phyloP scores from a whole-genome alignment of 1,140 invertebrate species.

The Lepidostoma basale region DNA sequence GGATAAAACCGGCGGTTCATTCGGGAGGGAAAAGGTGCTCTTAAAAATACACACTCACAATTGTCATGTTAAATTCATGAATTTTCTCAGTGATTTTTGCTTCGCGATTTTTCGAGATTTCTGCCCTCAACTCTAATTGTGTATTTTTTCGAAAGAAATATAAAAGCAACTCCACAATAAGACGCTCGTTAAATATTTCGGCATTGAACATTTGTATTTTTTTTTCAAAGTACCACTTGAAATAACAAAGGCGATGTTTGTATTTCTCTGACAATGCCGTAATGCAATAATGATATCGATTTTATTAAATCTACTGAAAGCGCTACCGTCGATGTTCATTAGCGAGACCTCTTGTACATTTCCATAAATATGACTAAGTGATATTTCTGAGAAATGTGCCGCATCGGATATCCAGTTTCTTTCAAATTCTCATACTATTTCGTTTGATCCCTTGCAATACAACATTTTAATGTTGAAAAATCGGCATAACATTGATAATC shows the following conservation, averaged over 20 bases:
- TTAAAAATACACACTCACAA: too few species aligned
- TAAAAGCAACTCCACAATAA: conserved; percentile 18
- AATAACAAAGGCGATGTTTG: conserved; percentile 27
- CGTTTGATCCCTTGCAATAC: too few species aligned
- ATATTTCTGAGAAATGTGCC: too few species aligned
- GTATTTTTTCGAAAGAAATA: conserved; percentile 21
- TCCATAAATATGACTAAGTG: too few species aligned
- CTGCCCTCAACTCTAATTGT: conserved; percentile 20
- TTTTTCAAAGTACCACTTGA: conserved; percentile 10
- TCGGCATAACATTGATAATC: too few species aligned
- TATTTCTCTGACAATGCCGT: conserved; percentile 3
- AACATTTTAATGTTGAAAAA: too few species aligned
- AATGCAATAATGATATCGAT: conserved; percentile 17
- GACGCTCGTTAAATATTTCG: conserved; percentile 28
- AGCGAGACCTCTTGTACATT: too few species aligned
- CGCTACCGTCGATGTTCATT: too few species aligned
- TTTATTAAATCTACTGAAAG: neutral
- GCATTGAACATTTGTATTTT: conserved; percentile 17
- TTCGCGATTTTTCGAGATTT: conserved; percentile 3
- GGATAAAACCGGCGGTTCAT: too few species aligned
- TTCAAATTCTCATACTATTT: too few species aligned
- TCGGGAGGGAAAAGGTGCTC: too few species aligned
- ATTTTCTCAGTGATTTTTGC: neutral
- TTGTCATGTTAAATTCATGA: neutral
- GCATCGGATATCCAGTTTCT: too few species aligned